Percentiles rank a stretch among this genome's conserved stretches.
phyloP scores from a whole-genome alignment of 2,888 invertebrate species.

The Cheilosia urbana region DNA sequence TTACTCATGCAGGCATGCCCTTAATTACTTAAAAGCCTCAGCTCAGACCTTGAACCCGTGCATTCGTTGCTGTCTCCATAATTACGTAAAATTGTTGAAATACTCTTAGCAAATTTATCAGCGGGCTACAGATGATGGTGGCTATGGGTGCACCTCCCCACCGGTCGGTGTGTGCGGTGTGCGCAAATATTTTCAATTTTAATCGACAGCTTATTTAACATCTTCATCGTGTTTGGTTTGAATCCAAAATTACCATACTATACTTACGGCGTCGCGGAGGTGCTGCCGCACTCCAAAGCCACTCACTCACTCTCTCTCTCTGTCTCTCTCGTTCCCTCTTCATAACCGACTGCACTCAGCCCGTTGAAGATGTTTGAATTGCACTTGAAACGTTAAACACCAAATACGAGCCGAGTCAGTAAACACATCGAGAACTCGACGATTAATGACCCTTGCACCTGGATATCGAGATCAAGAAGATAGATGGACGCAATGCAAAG shows the following conservation, averaged over 20 bases:
- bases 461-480: conserved; percentile 66
- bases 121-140: not conserved
- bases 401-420: conserved; percentile 34
- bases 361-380: conserved; percentile 72
- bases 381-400: conserved; percentile 72
- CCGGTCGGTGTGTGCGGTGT: not conserved
- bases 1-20: conserved; percentile 42
- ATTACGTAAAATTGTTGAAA: conserved; percentile 62
- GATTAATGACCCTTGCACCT: conserved; percentile 75
- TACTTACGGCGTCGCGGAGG: conserved; percentile 21
- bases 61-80: conserved; percentile 22
- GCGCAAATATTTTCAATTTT: conserved; percentile 29
- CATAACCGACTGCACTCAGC: conserved; percentile 49
- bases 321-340: not conserved
- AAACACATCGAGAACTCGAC: conserved; percentile 47
- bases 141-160: not conserved
- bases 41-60: conserved; percentile 58
- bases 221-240: conserved; percentile 70
- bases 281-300: conserved; percentile 40
- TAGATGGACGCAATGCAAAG: conserved; percentile 29
- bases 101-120: conserved; percentile 24
- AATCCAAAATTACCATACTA: conserved; percentile 73
- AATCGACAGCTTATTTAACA: conserved; percentile 71
- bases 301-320: conserved; percentile 57
- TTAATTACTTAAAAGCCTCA: conserved; percentile 63